Evolutionary conservation across 2,797 vertebrate species (phyloP).

Genomic region (Molossus alvarezi): DNA sequence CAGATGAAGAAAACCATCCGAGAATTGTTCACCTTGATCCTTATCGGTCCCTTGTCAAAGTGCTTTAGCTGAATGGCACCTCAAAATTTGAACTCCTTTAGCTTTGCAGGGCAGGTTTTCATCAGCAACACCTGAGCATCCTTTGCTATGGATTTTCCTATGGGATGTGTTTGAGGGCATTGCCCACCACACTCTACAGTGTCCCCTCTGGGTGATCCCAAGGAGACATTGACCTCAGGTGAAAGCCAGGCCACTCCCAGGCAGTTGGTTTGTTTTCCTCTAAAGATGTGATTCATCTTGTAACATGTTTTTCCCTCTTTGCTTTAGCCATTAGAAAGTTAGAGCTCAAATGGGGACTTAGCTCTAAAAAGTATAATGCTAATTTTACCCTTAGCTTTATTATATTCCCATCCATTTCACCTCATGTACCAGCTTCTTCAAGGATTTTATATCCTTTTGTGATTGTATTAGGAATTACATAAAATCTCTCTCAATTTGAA

Average conservation of each 20-base stretch:
- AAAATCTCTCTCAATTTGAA: constrained; percentile 35
- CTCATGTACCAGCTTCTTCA: not conserved
- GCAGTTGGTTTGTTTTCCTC: not conserved
- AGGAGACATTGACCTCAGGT: not conserved
- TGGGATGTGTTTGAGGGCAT: not conserved
- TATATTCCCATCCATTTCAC: not conserved
- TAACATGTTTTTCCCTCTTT: not conserved
- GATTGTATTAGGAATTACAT: not conserved
- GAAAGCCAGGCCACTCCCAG: not conserved
- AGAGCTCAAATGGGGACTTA: constrained; percentile 15
- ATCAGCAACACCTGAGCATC: not conserved
- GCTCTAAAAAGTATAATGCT: constrained; percentile 9
- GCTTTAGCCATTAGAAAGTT: constrained; percentile 17
- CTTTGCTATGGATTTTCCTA: not conserved
- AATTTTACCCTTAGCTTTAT: constrained; percentile 60
- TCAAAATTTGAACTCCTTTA: not conserved
- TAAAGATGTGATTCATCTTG: not conserved
- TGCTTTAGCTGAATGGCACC: not conserved
- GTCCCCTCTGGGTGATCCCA: not conserved
- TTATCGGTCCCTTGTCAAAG: not conserved
- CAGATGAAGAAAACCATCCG: not conserved
- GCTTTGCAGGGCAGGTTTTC: not conserved
- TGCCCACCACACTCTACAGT: not conserved
- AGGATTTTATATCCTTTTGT: constrained; percentile 37
- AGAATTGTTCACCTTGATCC: not conserved